A percentile compares a stretch with the other conserved stretches of the same genome.
Evolutionary conservation across 2,888 invertebrate species (phyloP).

Genomic region (Orchestes rusci): DNA sequence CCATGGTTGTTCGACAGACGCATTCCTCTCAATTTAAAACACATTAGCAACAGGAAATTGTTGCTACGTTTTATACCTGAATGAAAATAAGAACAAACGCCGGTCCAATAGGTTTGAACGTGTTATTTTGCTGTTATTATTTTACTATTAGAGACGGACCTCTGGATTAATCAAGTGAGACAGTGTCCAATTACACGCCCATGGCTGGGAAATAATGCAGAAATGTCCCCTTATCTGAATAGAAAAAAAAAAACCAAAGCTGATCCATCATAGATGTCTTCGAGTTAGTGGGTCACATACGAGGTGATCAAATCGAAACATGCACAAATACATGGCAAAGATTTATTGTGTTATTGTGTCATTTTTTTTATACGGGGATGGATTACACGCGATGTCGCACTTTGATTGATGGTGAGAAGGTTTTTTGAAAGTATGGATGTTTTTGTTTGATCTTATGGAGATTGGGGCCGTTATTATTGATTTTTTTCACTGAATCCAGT

Average conservation of each 20-base stretch:
- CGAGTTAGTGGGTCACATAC: slow-evolving; percentile 37
- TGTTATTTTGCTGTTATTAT: slow-evolving; percentile 23
- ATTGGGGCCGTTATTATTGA: no score
- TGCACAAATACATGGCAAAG: slow-evolving; percentile 37
- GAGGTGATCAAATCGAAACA: slow-evolving; percentile 37
- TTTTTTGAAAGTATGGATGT: slow-evolving; percentile 7
- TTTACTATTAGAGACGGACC: slow-evolving; percentile 19
- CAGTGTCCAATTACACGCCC: no score
- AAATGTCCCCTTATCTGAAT: no score
- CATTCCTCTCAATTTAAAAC: slow-evolving; percentile 37
- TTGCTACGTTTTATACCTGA: slow-evolving; percentile 34
- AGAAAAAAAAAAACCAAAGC: slow-evolving; percentile 2
- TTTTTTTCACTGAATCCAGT: no score
- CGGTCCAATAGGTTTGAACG: slow-evolving; percentile 19
- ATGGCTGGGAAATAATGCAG: no score
- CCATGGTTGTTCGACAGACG: slow-evolving; percentile 28
- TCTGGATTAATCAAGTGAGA: slow-evolving; percentile 12
- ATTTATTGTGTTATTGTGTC: slow-evolving; percentile 40
- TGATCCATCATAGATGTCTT: slow-evolving; percentile 41
- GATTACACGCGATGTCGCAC: slow-evolving; percentile 10
- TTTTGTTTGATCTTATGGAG: no score
- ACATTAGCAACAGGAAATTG: slow-evolving; percentile 37
- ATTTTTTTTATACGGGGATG: slow-evolving; percentile 28
- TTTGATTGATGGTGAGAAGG: slow-evolving; percentile 23
- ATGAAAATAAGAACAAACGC: slow-evolving; percentile 27